Evolutionary conservation across 2,888 invertebrate genomes (phyloP), one percentile per base, ranked within the genome.

Genomic region (Eristalis pertinax): DNA sequence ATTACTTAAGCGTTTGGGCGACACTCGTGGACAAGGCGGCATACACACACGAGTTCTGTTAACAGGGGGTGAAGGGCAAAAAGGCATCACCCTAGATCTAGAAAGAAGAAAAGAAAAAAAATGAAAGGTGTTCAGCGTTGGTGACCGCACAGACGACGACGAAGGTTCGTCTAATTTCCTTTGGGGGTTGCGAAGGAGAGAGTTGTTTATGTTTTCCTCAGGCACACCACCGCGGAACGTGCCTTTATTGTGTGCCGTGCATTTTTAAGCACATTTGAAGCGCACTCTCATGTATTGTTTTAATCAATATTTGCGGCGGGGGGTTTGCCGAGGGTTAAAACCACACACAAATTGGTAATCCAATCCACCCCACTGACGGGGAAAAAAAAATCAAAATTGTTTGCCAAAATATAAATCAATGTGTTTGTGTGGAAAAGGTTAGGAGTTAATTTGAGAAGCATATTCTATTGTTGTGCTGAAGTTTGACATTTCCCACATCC

Each of bases 1-100:
- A 87, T 87, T 73, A 84, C 75, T 87, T 87, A 79, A 87, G 79
- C 87, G 83, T 87, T 80, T 84, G 83, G 87, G 82, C 82, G 86
- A 82, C 82, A 87, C 87, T 79, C 73, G 73, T 83, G 79, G 83
- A 79, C 75, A 75, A 56, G 26, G 26, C 26, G 26, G 26, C 26
- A 26, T 26, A 26, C 26, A 67, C 50, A 78, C 70, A 73, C 58
- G 67, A 75, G 73, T 69, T 32, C 4, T 70, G 74, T 64, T 58
- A 15, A 70, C 35, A 60, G 68, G 35, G 85, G 85, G 81, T 63
- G 73, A 50, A 68, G 41, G 41, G 24, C 4, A 13, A 15, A 65
- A 73, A 56, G 65, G 41, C 15, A 43, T 24, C 29, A 62, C 38
- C 10, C 22, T 19, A 50, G 50, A 50, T 35, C 8, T 68, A 19